Evolutionary conservation across 1,140 invertebrate species (phyloP).

Genomic region (Batillaria attramentaria): DNA sequence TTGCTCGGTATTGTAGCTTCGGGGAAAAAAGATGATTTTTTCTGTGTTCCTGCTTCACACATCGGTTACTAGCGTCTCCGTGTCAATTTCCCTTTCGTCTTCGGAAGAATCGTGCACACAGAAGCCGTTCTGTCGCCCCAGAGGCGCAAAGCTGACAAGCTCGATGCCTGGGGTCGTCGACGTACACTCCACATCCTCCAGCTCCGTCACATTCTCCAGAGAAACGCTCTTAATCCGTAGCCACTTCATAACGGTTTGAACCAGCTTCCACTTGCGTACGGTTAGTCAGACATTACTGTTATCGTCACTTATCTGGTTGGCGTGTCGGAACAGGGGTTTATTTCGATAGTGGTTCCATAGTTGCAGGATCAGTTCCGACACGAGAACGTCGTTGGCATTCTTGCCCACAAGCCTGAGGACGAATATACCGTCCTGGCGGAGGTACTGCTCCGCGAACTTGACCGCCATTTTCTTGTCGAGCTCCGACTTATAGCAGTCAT

Average conservation of each 20-base stretch:
- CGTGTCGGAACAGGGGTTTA: conserved; percentile 67
- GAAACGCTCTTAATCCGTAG: conserved; percentile 48
- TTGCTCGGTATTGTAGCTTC: background rate
- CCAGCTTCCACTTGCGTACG: conserved; percentile 58
- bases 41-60: too few relatives aligned
- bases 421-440: conserved; percentile 74
- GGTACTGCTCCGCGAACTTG: conserved; percentile 74
- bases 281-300: conserved; percentile 69
- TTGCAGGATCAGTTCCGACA: conserved; percentile 74
- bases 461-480: conserved; percentile 69
- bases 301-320: conserved; percentile 67
- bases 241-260: conserved; percentile 51
- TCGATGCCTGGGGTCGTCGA: conserved; percentile 42
- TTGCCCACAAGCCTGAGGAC: conserved; percentile 73
- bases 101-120: conserved; percentile 25
- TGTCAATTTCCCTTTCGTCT: conserved; percentile 31
- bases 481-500: conserved; percentile 68
- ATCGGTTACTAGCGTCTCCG: conserved; percentile 28
- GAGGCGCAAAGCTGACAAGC: conserved; percentile 39
- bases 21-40: background rate
- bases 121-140: conserved; percentile 35
- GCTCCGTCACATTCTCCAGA: conserved; percentile 39
- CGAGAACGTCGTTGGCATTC: conserved; percentile 75
- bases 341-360: conserved; percentile 72
- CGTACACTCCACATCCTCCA: conserved; percentile 37